Base-by-base conservation (phyloP, 2,797 vertebrate species). In the Poeciliopsis presidionis region DNA sequence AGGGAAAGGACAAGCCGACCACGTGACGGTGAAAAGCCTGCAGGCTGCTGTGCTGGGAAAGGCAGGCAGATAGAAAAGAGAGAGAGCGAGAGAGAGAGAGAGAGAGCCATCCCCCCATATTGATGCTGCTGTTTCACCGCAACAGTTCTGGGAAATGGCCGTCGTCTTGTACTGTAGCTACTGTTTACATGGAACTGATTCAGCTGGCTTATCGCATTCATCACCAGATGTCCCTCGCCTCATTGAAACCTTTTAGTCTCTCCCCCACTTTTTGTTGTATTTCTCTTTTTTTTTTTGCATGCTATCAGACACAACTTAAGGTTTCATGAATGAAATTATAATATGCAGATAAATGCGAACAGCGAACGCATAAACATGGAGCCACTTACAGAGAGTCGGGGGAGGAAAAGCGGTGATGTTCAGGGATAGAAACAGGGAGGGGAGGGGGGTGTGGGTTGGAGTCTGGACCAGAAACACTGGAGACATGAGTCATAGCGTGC, bases 121-220 rank as follows among this genome's bases (percentile, higher is more conserved):
- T 93, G 93, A 91, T 86, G 91, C 90, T 92, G 93, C 90, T 84
- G 89, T 90, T 93, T 93, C 88, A 85, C 86, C 94, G 94, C 89
- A 92, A 94, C 94, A 95, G 90, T 95, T 95, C 94, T 92, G 93
- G 94, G 94, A 95, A 95, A 95, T 92, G 90, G 91, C 93, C 79
- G 92, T 90, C 81, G 79, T 92, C 86, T 89, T 89, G 89, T 88
- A 91, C 91, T 92, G 92, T 90, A 90, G 91, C 89, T 86, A 71
- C 88, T 93, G 87, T 92, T 93, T 92, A 92, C 93, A 92, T 77
- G 78, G 85, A 76, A 85, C 87, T 84, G 90, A 93, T 90, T 92
- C 87, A 88, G 82, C 86, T 84, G 7, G 81, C 84, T 92, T 89
- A 91, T 89, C 79, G 33, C 87, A 91, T 91, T 93, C 91, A 92